Evolutionary conservation across 1,140 invertebrate genomes (phyloP), one percentile per base, ranked within the genome.

Genomic region (Platyscapa corneri): DNA sequence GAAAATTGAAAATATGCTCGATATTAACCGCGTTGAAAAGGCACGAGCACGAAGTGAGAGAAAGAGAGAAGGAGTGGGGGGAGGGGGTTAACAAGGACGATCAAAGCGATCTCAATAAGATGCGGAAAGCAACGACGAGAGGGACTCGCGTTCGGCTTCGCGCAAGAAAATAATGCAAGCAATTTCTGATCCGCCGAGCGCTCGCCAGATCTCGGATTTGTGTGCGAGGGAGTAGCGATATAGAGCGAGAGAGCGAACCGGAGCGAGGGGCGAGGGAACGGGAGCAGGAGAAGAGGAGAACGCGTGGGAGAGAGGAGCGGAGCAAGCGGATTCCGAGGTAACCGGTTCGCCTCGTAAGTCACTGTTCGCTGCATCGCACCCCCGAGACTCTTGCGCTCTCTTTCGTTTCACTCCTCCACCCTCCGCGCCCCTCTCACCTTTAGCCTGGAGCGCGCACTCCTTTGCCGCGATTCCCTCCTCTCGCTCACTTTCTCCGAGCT

Each of bases 131-230:
- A 72, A 46, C 39, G n/a, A n/a, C n/a, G 67, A 72, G 80, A 72
- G 81, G 16, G 34, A 65, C 60, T 32, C 10, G n/a, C n/a, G 64
- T 32, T 30, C 64, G 64, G 27, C 14, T 46, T 20, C 7, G 49
- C 32, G 70, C 70, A 83, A 84, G 82, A 84, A 84, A 67, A 84
- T 84, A 84, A 84, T 60, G 70, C 80, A 82, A 42, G 80, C 80
- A 82, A 82, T 82, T 82, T 82, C 79, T 53, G 80, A 72, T 30
- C 65, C 23, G 42, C 42, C 12, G 7, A 53, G 49, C 49, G 49
- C 16, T 53, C 49, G 49, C 49, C 6, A 53, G 6, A 53, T 53
- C 34, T 46, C 8, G 42, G 39, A 49, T 75, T 49, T 39, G 74
- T 10, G 1, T 30, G 39, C 32, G 67, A 7, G 67, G 18, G 12